phyloP scores from a whole-genome alignment of 2,113 vertebrate genomes.

The Paramormyrops kingsleyae region DNA sequence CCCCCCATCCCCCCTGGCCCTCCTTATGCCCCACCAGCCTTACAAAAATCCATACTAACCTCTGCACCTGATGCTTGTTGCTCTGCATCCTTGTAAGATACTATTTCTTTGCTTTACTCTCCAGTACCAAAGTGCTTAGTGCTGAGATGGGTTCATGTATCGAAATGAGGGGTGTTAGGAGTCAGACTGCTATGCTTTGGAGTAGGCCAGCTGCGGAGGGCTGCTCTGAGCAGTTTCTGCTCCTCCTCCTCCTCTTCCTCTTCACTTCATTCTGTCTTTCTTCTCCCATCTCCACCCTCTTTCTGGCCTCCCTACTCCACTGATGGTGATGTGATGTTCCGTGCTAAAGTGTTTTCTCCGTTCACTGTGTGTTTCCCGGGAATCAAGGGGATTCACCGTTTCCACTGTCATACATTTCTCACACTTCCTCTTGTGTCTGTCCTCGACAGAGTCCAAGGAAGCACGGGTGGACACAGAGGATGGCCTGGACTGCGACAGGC shows the following conservation, averaged over 20 bases:
- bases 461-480: slow-evolving; percentile 47
- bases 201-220: neutral
- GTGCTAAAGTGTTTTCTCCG: neutral
- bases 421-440: neutral
- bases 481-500: slow-evolving; percentile 50
- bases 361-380: neutral
- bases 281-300: neutral
- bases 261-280: neutral
- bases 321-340: neutral
- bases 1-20: neutral
- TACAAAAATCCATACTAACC: neutral
- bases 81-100: neutral
- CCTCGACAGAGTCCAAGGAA: slow-evolving; percentile 13
- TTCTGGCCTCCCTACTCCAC: neutral
- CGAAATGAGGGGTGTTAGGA: neutral
- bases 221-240: neutral
- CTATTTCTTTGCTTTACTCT: neutral
- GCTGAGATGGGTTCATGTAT: neutral
- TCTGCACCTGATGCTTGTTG: neutral
- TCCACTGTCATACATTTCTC: neutral
- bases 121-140: neutral
- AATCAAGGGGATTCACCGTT: neutral
- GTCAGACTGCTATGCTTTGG: neutral
- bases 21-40: neutral
- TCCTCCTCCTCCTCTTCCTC: neutral